Evolutionary conservation across 2,113 vertebrate species (phyloP).

Genomic region (Ameiurus melas): DNA sequence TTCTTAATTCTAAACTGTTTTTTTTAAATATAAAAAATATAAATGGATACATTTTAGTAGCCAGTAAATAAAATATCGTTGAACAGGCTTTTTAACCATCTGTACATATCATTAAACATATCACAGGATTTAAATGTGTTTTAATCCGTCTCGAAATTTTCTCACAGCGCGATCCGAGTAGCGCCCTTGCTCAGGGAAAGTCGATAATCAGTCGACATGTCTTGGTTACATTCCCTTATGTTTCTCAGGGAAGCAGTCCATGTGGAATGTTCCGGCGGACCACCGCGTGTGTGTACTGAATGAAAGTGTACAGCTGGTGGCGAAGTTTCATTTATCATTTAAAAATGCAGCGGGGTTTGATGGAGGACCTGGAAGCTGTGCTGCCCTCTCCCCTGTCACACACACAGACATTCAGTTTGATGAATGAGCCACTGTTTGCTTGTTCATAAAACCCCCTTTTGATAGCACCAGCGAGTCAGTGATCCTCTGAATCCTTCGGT

Average conservation of each 20-base stretch:
- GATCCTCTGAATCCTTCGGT: background rate
- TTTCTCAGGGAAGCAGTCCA: background rate
- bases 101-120: no score
- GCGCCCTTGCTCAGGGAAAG: background rate
- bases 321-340: slow-evolving; percentile 33
- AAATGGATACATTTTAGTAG: no score
- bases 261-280: background rate
- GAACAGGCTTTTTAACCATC: no score
- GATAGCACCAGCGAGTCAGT: background rate
- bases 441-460: slow-evolving; percentile 27
- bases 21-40: background rate
- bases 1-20: background rate
- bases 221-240: background rate
- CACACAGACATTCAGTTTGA: slow-evolving; percentile 15
- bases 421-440: slow-evolving; percentile 17
- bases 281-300: slow-evolving; percentile 6
- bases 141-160: background rate
- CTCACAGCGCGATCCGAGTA: background rate
- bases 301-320: slow-evolving; percentile 29
- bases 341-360: slow-evolving; percentile 20
- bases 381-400: background rate
- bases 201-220: background rate
- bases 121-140: background rate
- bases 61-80: no score
- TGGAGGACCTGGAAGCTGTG: slow-evolving; percentile 20